Percentiles rank a stretch among this genome's conserved stretches.
These are phyloP conservation scores for Listronotus oregonensis DNA, from an alignment of 1,140 invertebrate species.

Conservation along the genomic window DNA sequence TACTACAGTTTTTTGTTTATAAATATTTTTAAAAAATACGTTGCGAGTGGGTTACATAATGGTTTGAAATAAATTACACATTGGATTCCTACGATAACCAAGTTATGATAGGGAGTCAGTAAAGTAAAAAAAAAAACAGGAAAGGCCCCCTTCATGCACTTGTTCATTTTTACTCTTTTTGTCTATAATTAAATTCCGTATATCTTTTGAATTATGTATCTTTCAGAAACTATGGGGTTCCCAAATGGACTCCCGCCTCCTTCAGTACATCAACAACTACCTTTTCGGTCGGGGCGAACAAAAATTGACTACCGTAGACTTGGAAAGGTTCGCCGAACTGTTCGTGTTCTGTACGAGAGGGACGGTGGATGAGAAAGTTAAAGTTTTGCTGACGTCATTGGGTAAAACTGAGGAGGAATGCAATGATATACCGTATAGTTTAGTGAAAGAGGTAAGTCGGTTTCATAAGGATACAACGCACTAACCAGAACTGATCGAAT, in stretches of 20 bases:
- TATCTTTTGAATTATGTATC: background rate
- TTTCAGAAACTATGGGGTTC: slow-evolving; percentile 66
- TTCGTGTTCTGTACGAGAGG: slow-evolving; percentile 66
- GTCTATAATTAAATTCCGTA: no score
- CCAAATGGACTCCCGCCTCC: slow-evolving; percentile 63
- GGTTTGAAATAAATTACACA: no score
- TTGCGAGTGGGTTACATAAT: no score
- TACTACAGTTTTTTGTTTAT: slow-evolving; percentile 38
- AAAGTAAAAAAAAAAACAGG: no score
- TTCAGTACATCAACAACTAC: slow-evolving; percentile 65
- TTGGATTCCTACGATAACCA: no score
- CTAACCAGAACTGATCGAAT: no score
- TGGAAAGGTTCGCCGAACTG: slow-evolving; percentile 64
- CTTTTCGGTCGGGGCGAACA: slow-evolving; percentile 62
- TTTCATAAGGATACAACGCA: no score
- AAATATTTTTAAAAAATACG: slow-evolving; percentile 8
- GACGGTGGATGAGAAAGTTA: slow-evolving; percentile 63
- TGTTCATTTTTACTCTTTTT: no score
- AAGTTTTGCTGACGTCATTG: slow-evolving; percentile 61
- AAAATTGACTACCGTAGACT: slow-evolving; percentile 59
- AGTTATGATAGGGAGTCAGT: no score
- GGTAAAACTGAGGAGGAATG: slow-evolving; percentile 60
- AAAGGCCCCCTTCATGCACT: no score
- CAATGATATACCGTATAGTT: slow-evolving; percentile 61
- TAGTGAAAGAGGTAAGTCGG: slow-evolving; percentile 62